These are phyloP conservation scores for Salticus scenicus DNA, from an alignment of 2,888 invertebrate genomes.

Conservation along the genomic window DNA sequence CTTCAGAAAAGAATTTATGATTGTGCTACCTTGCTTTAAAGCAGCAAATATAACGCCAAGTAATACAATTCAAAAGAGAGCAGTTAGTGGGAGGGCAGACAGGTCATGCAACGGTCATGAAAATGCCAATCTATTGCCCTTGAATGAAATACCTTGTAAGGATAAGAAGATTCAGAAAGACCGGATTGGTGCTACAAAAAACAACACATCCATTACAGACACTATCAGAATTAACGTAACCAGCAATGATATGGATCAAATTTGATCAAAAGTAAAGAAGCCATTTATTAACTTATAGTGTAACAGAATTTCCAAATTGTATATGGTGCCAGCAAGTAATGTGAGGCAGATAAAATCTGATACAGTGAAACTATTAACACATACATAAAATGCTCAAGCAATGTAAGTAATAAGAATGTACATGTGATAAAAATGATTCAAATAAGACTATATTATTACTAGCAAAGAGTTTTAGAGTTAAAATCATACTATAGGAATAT, in stretches of 20 bases:
- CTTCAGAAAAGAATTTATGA: slow-evolving; percentile 90
- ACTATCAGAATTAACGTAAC: slow-evolving; percentile 61
- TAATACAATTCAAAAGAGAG: slow-evolving; percentile 5
- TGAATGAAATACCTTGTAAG: slow-evolving; percentile 48
- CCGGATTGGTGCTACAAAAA: slow-evolving; percentile 49
- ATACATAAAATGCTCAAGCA: too few relatives aligned
- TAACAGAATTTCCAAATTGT: too few relatives aligned
- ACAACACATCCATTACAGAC: slow-evolving; percentile 46
- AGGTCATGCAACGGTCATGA: slow-evolving; percentile 68
- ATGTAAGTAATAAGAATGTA: too few relatives aligned
- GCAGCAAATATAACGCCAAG: slow-evolving; percentile 12
- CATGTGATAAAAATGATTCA: too few relatives aligned
- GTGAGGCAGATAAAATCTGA: too few relatives aligned
- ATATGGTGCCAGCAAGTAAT: too few relatives aligned
- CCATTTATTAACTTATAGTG: too few relatives aligned
- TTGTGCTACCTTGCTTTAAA: slow-evolving; percentile 75
- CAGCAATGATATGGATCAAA: slow-evolving; percentile 50
- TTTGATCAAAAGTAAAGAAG: not conserved
- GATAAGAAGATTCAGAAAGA: slow-evolving; percentile 65
- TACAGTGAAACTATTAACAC: too few relatives aligned
- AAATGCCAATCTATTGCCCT: slow-evolving; percentile 54
- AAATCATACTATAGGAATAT: too few relatives aligned
- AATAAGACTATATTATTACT: too few relatives aligned
- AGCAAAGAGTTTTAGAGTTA: too few relatives aligned
- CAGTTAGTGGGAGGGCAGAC: slow-evolving; percentile 45